phyloP scores from a whole-genome alignment of 2,113 vertebrate species.

The Bolborhynchus lineola region DNA sequence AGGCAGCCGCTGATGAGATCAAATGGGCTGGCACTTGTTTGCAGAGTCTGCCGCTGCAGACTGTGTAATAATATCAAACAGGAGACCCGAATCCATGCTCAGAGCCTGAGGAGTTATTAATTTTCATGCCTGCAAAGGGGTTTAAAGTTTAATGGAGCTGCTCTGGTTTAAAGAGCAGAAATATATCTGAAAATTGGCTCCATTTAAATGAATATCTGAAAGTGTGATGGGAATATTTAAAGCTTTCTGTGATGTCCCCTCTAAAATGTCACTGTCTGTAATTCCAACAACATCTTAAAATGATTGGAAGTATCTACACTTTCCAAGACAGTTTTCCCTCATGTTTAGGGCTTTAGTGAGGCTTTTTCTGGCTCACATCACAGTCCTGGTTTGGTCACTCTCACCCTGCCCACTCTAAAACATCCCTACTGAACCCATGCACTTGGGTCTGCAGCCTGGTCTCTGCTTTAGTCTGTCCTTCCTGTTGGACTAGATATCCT shows the following conservation, averaged over 20 bases:
- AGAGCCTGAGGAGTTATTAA: neutral
- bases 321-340: neutral
- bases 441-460: neutral
- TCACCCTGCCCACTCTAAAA: neutral
- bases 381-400: neutral
- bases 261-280: neutral
- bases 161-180: neutral
- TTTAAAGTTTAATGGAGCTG: slow-evolving; percentile 8
- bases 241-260: neutral
- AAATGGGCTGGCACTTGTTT: neutral
- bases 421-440: fast-evolving
- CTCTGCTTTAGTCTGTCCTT: neutral
- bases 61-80: neutral
- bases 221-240: neutral
- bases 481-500: neutral
- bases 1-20: neutral
- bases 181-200: neutral
- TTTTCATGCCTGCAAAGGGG: neutral
- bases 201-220: neutral
- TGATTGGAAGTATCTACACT: neutral
- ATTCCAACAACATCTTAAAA: neutral
- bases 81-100: neutral
- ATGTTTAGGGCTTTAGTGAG: neutral
- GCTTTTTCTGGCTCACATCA: neutral
- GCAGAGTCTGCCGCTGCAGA: neutral